Evolutionary conservation across 2,888 invertebrate genomes (phyloP).

Genomic region (Caenorhabditis sinica): DNA sequence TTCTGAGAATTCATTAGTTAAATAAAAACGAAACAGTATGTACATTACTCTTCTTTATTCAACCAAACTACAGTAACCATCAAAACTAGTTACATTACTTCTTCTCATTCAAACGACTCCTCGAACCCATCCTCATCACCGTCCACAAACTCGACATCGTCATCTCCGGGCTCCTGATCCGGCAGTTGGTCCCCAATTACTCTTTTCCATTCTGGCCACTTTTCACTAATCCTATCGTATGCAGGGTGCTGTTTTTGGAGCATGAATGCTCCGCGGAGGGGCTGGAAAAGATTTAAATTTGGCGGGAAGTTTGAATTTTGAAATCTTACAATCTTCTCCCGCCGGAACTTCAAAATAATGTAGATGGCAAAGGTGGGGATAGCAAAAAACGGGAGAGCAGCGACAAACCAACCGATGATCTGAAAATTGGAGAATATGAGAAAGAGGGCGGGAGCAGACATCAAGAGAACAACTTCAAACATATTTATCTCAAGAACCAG

Average conservation of each 20-base stretch:
- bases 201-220: slow-evolving; percentile 39
- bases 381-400: slow-evolving; percentile 26
- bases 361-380: slow-evolving; percentile 4
- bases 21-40: too few relatives aligned
- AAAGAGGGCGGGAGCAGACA: too few relatives aligned
- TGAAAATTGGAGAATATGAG: too few relatives aligned
- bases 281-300: too few relatives aligned
- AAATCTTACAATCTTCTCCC: background rate
- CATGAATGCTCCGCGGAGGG: slow-evolving; percentile 29
- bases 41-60: too few relatives aligned
- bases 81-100: background rate
- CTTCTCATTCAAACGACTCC: slow-evolving; percentile 1
- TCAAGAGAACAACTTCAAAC: too few relatives aligned
- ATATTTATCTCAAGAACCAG: too few relatives aligned
- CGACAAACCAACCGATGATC: slow-evolving; percentile 23
- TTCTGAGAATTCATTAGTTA: too few relatives aligned
- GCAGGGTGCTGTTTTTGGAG: slow-evolving; percentile 36
- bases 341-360: background rate
- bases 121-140: background rate
- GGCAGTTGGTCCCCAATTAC: slow-evolving; percentile 34
- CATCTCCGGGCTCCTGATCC: slow-evolving; percentile 38
- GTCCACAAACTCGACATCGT: slow-evolving; percentile 22
- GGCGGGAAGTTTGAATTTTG: background rate
- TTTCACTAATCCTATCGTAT: slow-evolving; percentile 7
- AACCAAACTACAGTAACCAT: slow-evolving; percentile 13